Conservation (phyloP, 1,140 invertebrate genomes). For the Physella acuta region DNA sequence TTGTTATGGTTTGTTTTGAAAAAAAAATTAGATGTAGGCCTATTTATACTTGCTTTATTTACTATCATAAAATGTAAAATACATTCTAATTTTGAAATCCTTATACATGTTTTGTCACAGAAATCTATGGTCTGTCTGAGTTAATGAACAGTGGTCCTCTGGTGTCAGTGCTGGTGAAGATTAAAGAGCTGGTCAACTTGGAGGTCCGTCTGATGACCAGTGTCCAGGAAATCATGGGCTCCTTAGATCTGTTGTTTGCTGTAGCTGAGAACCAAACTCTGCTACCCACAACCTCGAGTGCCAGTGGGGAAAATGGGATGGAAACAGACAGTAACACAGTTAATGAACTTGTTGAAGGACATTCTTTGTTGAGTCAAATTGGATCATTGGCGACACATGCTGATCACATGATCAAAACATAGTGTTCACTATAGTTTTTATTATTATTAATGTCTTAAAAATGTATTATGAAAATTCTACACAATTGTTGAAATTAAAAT, state of each 20-base stretch:
- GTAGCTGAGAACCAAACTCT: slow-evolving; percentile 14
- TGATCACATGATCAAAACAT: too few species aligned
- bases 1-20: too few species aligned
- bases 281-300: neutral
- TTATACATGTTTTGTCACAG: slow-evolving; percentile 8
- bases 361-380: too few species aligned
- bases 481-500: too few species aligned
- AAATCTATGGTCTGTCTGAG: slow-evolving; percentile 24
- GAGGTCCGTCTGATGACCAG: slow-evolving; percentile 19
- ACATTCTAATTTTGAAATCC: too few species aligned
- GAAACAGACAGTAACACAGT: neutral
- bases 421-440: neutral
- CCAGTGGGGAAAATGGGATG: neutral
- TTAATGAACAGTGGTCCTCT: slow-evolving; percentile 16
- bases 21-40: too few species aligned
- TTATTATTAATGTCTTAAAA: too few species aligned
- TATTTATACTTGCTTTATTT: too few species aligned
- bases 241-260: slow-evolving; percentile 10
- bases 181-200: slow-evolving; percentile 2
- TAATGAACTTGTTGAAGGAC: too few species aligned
- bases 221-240: slow-evolving; percentile 23
- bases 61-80: too few species aligned
- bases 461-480: too few species aligned
- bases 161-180: slow-evolving; percentile 1
- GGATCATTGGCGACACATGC: too few species aligned